Base-by-base conservation (phyloP, 2,797 vertebrate genomes). In the Megalops cyprinoides region DNA sequence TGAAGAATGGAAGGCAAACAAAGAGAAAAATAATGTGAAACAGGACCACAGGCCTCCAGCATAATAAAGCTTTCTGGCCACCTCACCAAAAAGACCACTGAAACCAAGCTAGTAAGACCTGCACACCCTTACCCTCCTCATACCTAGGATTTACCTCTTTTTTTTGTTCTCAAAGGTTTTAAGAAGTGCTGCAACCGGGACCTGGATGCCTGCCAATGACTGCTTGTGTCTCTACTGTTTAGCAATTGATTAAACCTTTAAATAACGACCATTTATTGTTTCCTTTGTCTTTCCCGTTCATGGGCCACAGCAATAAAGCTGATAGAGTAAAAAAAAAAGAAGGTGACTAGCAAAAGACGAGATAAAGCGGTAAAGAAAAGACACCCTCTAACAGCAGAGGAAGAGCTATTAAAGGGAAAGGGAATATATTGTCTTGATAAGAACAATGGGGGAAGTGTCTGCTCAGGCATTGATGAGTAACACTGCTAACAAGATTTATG, bases 1-100 rank as follows among this genome's bases (percentile, higher is more conserved):
- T 77, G 81, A 51, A 56, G 48, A 25, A 76, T 8, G 37, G 81
- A 77, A 81, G 58, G 62, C 82, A 79, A 79, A 62, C 39, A 62
- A 2, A 60, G 55, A 60, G 10, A 4, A 48, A 39, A 62, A 10
- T 58, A 39, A 60, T 44, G 44, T 56, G 39, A 46, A 77, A 8
- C 39, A 37, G 37, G 42, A 53, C 58, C 23, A 49, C 37, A 62
- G 39, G 25, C 53, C 28, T 62, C 20, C 9, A 9, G 76, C 58
- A 77, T 77, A 55, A 39, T 60, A 28, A 60, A 44, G 53, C 37
- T 23, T 62, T 25, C 53, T 60, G 55, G 18, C 76, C 37, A n/a
- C 31, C 25, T 37, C 10, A 23, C 25, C 44, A 77, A 62, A 77
- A 58, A 37, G n/a, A 77, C 77, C 76, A 62, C 39, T 77, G 39